Base-by-base conservation (phyloP, 2,113 vertebrate genomes). In the Lutjanus erythropterus region DNA sequence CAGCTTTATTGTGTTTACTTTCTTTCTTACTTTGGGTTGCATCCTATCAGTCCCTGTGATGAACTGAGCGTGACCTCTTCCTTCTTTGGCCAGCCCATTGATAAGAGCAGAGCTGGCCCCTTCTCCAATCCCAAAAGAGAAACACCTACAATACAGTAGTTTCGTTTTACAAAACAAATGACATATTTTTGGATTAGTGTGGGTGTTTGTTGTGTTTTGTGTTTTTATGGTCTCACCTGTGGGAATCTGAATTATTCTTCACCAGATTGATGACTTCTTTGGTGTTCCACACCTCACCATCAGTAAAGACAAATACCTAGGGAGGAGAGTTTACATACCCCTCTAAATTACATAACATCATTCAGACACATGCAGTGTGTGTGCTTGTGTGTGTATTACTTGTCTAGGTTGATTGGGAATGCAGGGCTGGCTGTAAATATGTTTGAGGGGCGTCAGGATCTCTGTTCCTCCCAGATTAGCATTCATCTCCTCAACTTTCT, bases 221-320 rank as follows among this genome's bases (percentile, higher is more conserved):
- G n/a, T 58, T 14, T 5, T 33, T 37, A 23, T 75, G 3, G 10
- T 47, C 76, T 77, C 89, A 96, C 96, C 96, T 95, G 93, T 97
- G 97, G 9, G 86, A 91, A 23, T 71, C 62, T 21, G 81, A 56
- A 68, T 97, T 91, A 25, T 4, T 84, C 65, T 61, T 90, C 73
- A 97, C 96, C 85, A 96, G 90, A 27, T 83, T 55, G 11, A 95
- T 91, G 25, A 97, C 93, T 14, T 90, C 75, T 73, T 94, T 94
- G 16, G 96, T 96, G 77, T 95, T 95, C 4, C 0, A 19, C 59
- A 97, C 95, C 86, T 96, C 96, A 78, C 97, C 96, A 49, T 98
- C 96, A 46, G 96, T 97, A 65, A 98, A 97, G 77, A 97, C 87
- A 84, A 98, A 97, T 14, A 97, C 73, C 97, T 97, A 77, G 0